Base-by-base conservation (phyloP, 2,888 invertebrate genomes). In the Hydraecia micacea region DNA sequence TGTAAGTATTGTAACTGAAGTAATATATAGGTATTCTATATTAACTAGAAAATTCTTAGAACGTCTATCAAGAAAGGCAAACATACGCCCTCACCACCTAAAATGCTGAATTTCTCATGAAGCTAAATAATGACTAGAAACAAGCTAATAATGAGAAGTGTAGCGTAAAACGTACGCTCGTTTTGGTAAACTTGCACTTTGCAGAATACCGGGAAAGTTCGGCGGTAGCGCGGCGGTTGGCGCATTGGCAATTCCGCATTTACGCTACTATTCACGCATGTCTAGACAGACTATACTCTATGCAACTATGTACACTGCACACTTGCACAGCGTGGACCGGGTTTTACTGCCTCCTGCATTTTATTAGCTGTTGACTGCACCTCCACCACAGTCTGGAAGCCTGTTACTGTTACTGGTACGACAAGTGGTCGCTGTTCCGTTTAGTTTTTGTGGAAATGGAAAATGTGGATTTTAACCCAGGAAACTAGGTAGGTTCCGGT, bases 231-330 rank as follows among this genome's bases (percentile, higher is more conserved):
- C 81, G 58, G 52, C 11, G 39, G 42, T 39, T 67, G 83, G 81
- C 75, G 86, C 84, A 85, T 69, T 74, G 82, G 71, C 60, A 66
- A 76, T 76, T 68, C 71, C 75, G 80, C 63, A 85, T 84, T 87
- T 80, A 84, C 85, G 69, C 75, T 84, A 86, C 90, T 91, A 88
- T 89, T 90, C 90, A 93, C 93, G 93, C 93, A 91, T 84, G 93
- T 93, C 93, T 93, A 93, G 93, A 93, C 93, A 79, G 87, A 74
- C 79, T 79, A 75, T 75, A 79, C 79, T 84, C 78, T 77, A 78
- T 77, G 80, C 69, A 77, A 76, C 74, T 83, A 68, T 73, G 75
- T 73, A 66, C 73, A 58, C 36, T 73, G 62, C 68, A 55, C 36
- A 36, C 36, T 36, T 36, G 36, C 36, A 36, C 76, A 70, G 32